Percentiles rank a stretch among this genome's conserved stretches.
These are phyloP conservation scores for Hermodice carunculata DNA, from an alignment of 2,888 invertebrate species.

Conservation along the genomic window DNA sequence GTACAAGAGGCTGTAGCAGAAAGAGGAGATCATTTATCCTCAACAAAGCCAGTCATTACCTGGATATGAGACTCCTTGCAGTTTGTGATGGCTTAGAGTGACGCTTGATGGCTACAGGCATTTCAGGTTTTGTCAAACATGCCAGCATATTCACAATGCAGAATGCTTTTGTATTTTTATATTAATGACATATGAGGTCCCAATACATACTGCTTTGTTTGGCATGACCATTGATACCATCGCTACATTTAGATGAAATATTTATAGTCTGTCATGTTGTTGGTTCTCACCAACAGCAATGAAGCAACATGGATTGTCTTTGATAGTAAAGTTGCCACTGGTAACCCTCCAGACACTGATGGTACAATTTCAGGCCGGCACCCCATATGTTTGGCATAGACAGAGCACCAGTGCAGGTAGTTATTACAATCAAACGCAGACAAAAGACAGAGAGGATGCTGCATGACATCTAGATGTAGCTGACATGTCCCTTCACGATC, in stretches of 20 bases:
- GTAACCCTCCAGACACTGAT: constrained; percentile 11
- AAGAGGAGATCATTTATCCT: constrained; percentile 12
- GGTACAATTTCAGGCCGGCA: constrained; percentile 16
- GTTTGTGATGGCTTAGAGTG: neutral
- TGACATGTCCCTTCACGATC: constrained; percentile 12
- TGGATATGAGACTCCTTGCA: constrained; percentile 3
- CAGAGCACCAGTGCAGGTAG: constrained; percentile 13
- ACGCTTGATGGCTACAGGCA: constrained; percentile 4
- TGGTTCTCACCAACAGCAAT: constrained; percentile 17
- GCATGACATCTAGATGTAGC: constrained; percentile 15
- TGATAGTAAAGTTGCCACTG: constrained; percentile 11
- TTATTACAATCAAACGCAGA: constrained; percentile 15
- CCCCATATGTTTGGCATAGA: constrained; percentile 10
- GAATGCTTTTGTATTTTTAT: constrained; percentile 6
- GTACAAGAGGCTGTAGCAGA: neutral
- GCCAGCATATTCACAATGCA: constrained; percentile 7
- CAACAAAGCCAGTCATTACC: constrained; percentile 1
- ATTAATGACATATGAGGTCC: constrained; percentile 18
- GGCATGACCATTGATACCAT: constrained; percentile 17
- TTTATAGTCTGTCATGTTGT: constrained; percentile 15
- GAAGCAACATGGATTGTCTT: constrained; percentile 12
- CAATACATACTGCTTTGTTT: constrained; percentile 15
- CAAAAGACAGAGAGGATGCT: constrained; percentile 8
- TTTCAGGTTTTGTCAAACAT: neutral
- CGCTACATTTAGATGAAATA: constrained; percentile 3